Base-by-base conservation (phyloP, 2,888 invertebrate genomes). In the Acrobasis consociella region DNA sequence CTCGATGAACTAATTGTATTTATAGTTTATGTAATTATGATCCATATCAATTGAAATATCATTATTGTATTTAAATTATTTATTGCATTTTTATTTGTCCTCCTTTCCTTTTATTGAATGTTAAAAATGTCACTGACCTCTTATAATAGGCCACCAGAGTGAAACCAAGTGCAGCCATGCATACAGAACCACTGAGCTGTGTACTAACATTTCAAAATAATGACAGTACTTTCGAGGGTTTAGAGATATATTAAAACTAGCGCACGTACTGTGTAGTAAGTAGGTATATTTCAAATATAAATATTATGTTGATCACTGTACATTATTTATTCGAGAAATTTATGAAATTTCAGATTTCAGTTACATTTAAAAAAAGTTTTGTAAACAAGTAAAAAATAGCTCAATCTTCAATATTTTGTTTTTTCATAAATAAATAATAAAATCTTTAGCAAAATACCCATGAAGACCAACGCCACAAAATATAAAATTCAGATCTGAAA, bases 41-140 rank as follows among this genome's bases (percentile, higher is more conserved):
- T 63, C 16, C 61, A 60, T 58, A 49, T 62, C 64, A 71, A 73
- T 74, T 74, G 65, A 73, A 77, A 76, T 77, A 75, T 72, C 77
- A 73, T 75, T 70, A 74, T 71, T 69, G 65, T 71, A 69, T 75
- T 72, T 70, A 66, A 66, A 67, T 49, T 17, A 11, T 42, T 9
- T 62, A 39, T n/a, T 50, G 42, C 39, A 10, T 66, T 65, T 68
- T 65, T 58, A 62, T 66, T 63, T 8, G 9, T 3, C 5, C 11
- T 22, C 5, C 13, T n/a, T n/a, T 46, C n/a, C 13, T 46, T n/a
- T 5, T 7, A 13, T n/a, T 46, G 13, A 31, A 31, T 31, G 31
- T 31, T 31, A 31, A 42, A 42, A 42, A 42, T 42, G 42, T 42
- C 42, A 42, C 13, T 42, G 42, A 13, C 11, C 42, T 42, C 11